A percentile compares a stretch with the other conserved stretches of the same genome.
Conservation (phyloP, 2,888 invertebrate genomes). For the Digitonthophagus gazella region DNA sequence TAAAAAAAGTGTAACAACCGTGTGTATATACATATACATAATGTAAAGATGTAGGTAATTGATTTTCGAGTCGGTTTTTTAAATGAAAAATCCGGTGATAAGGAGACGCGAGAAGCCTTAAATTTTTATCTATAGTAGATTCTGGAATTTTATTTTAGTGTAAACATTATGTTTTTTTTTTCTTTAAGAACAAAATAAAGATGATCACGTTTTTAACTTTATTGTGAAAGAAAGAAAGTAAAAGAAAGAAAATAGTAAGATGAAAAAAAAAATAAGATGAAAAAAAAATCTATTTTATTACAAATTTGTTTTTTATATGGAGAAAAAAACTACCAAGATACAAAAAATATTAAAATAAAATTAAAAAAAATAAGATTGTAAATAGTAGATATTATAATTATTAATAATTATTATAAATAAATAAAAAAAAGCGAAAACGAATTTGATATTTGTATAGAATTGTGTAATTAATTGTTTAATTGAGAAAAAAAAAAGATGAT, state of each 20-base stretch:
- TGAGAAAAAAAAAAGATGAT: neutral
- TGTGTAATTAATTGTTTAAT: slow-evolving; percentile 3
- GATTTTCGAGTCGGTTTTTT: slow-evolving; percentile 4
- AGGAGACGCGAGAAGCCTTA: neutral
- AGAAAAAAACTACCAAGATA: neutral
- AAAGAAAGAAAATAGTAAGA: neutral
- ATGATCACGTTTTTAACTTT: slow-evolving; percentile 5
- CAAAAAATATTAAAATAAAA: too few species aligned
- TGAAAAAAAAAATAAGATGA: neutral
- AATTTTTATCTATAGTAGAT: neutral
- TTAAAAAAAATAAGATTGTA: neutral
- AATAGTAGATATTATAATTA: neutral
- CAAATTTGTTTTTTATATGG: neutral
- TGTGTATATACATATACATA: slow-evolving; percentile 2
- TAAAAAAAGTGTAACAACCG: neutral
- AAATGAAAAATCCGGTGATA: slow-evolving; percentile 8
- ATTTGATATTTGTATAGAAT: slow-evolving; percentile 10
- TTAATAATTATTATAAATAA: neutral
- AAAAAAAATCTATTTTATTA: neutral
- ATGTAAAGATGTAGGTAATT: slow-evolving; percentile 12
- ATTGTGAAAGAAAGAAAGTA: neutral
- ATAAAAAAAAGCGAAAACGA: neutral
- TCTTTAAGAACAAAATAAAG: slow-evolving; percentile 16
- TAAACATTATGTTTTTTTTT: slow-evolving; percentile 7
- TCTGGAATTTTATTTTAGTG: slow-evolving; percentile 7